Percentiles rank a stretch among this genome's conserved stretches.
These are phyloP conservation scores for Strigamia maritima DNA, from an alignment of 2,888 invertebrate species.

Conservation along the genomic window DNA sequence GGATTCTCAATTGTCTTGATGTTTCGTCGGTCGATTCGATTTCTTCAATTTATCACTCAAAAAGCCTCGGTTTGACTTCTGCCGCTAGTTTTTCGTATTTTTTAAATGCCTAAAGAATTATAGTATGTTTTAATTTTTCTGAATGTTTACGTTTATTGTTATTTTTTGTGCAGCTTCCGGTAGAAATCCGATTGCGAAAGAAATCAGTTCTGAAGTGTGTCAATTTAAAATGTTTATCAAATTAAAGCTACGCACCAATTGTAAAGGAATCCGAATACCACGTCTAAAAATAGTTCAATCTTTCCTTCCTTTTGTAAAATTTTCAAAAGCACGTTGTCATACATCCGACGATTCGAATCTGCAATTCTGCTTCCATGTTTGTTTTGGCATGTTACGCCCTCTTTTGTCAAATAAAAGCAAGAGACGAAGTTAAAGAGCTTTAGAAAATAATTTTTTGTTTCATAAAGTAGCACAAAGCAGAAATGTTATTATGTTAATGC, in stretches of 20 bases:
- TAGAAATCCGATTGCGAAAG: constrained; percentile 39
- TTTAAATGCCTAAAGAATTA: constrained; percentile 39
- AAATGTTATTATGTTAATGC: too few species aligned
- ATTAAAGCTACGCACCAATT: constrained; percentile 44
- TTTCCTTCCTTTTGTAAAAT: constrained; percentile 54
- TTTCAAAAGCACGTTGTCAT: constrained; percentile 51
- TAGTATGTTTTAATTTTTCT: neutral
- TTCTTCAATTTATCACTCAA: neutral
- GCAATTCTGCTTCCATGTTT: neutral
- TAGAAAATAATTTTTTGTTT: too few species aligned
- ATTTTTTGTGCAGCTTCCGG: constrained; percentile 41
- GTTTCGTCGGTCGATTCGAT: neutral
- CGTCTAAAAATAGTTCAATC: constrained; percentile 52
- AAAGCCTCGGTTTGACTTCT: neutral
- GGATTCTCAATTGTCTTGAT: constrained; percentile 52
- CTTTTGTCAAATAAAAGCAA: too few species aligned
- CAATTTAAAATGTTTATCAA: too few species aligned
- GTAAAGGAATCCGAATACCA: too few species aligned
- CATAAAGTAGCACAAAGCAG: too few species aligned
- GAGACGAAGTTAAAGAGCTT: too few species aligned
- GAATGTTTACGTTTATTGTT: constrained; percentile 27
- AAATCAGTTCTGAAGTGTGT: constrained; percentile 43
- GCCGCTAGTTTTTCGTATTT: constrained; percentile 31
- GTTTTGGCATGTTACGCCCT: too few species aligned
- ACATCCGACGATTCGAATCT: constrained; percentile 44